A percentile compares a stretch with the other conserved stretches of the same genome.
These are phyloP conservation scores for Endotricha flammealis DNA, from an alignment of 2,888 invertebrate species.

Conservation along the genomic window DNA sequence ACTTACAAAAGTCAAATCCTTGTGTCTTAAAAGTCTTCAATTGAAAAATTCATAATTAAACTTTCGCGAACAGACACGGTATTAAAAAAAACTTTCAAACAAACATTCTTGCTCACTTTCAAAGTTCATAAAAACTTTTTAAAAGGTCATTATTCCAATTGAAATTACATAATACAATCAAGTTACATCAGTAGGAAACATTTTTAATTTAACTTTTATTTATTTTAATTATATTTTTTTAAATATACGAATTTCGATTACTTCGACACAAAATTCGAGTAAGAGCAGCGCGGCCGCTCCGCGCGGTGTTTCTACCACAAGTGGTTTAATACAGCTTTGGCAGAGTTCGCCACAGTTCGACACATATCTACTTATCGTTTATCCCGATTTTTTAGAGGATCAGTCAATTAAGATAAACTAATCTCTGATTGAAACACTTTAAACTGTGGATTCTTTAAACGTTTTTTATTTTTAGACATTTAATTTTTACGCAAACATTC, in stretches of 20 bases:
- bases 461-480: background rate
- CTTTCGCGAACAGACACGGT: background rate
- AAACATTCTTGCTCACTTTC: slow-evolving; percentile 5
- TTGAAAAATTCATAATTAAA: background rate
- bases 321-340: background rate
- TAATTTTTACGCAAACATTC: too few species aligned
- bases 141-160: slow-evolving; percentile 4
- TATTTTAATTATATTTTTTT: background rate
- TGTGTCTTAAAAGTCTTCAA: background rate
- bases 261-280: background rate
- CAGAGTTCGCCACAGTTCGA: too few species aligned
- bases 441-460: background rate
- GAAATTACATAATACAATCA: slow-evolving; percentile 23
- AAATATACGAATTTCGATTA: background rate
- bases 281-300: slow-evolving; percentile 6
- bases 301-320: slow-evolving; percentile 28
- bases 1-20: slow-evolving; percentile 14
- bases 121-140: slow-evolving; percentile 19
- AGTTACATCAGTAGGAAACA: slow-evolving; percentile 43
- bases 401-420: background rate
- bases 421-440: background rate
- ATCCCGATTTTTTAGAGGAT: background rate
- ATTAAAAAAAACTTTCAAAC: background rate
- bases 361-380: background rate
- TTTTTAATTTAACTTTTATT: slow-evolving; percentile 25